Base-by-base conservation (phyloP, 2,888 invertebrate genomes). In the Andrena trimmerana region DNA sequence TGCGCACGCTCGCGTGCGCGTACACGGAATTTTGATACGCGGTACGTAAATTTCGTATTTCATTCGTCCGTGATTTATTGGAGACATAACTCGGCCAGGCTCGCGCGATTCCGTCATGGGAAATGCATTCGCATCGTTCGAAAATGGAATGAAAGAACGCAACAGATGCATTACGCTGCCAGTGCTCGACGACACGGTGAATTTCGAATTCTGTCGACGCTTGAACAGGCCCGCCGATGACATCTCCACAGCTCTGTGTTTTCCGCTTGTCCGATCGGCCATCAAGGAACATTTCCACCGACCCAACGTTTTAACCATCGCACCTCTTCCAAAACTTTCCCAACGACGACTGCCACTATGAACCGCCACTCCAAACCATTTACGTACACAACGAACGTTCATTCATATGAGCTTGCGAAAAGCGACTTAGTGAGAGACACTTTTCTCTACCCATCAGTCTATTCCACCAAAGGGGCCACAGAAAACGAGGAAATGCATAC, bases 41-140 rank as follows among this genome's bases (percentile, higher is more conserved):
- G 68, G 73, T 77, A 78, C 69, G 83, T 85, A 86, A 85, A 86
- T 85, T 81, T 74, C 74, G 78, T 54, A 74, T 86, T 87, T 81
- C 63, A 71, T 77, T 66, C 60, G n/a, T 54, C 57, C 50, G 73
- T 84, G 86, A 86, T 86, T 86, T 86, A 86, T 86, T 33, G 76
- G 59, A 60, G 79, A 57, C 86, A 75, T 68, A 74, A 72, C 72
- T 42, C 70, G 75, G 57, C 59, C 65, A 57, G 33, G 68, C 29
- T 27, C 24, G 42, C 48, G 69, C 66, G 70, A 79, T 70, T 80
- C 60, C 57, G 60, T 27, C 75, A 62, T 69, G 71, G 67, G 71
- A 82, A 86, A 81, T 79, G 78, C 66, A 68, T 75, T 73, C 70
- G 59, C 54, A 31, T 54, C 69, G 67, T 65, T 27, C 62, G 70